Percentiles rank a stretch among this genome's conserved stretches.
phyloP scores from a whole-genome alignment of 2,888 invertebrate genomes.

The Dryadula phaetusa region DNA sequence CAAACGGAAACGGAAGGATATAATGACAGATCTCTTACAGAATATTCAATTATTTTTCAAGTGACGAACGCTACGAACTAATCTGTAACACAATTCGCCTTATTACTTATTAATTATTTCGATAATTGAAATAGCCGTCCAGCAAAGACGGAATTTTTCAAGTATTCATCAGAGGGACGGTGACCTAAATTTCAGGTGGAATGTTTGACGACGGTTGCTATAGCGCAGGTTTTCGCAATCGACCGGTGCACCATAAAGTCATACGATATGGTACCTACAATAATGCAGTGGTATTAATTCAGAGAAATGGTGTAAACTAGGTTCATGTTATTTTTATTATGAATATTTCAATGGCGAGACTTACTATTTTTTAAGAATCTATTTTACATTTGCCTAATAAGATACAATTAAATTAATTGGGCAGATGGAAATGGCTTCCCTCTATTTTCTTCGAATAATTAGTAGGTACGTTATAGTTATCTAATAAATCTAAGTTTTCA shows the following conservation, averaged over 20 bases:
- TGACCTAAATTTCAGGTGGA: conserved; percentile 60
- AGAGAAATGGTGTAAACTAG: not conserved
- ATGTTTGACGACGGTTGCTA: conserved; percentile 73
- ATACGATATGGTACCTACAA: conserved; percentile 19
- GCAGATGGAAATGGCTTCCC: too few relatives aligned
- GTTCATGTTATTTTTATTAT: not conserved
- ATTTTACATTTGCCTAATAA: too few relatives aligned
- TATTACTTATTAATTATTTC: conserved; percentile 5
- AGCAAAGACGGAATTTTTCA: conserved; percentile 52
- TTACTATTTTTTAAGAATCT: not conserved
- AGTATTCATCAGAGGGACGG: conserved; percentile 51
- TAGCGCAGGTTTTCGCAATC: conserved; percentile 52
- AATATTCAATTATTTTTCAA: not conserved
- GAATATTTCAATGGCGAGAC: not conserved
- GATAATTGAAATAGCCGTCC: conserved; percentile 1
- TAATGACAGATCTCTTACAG: not conserved
- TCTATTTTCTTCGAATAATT: too few relatives aligned
- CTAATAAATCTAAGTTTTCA: too few relatives aligned
- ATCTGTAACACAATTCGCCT: not conserved
- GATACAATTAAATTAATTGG: too few relatives aligned
- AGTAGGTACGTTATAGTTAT: too few relatives aligned
- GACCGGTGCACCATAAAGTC: conserved; percentile 38
- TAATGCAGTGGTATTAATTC: conserved; percentile 14
- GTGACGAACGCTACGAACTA: not conserved
- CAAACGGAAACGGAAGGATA: not conserved